Base-by-base conservation (phyloP, 1,140 invertebrate species). In the Thaumatotibia leucotreta region DNA sequence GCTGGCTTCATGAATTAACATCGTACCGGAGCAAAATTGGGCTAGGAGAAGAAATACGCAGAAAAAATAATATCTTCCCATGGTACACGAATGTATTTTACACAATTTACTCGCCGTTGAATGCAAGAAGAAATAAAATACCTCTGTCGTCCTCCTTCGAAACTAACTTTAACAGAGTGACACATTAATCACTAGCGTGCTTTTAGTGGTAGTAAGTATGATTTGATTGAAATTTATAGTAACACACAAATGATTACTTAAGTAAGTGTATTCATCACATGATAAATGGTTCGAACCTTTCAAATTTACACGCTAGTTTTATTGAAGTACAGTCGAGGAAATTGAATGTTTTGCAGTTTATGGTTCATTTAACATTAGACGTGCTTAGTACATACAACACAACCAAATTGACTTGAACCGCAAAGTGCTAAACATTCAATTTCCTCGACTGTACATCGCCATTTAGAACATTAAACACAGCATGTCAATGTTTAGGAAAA, bases 221-320 rank as follows among this genome's bases (percentile, higher is more conserved):
- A 58, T 58, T 31, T 29, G 52, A 58, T 58, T 58, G 52, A 58
- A 58, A 54, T 24, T 54, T 54, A 54, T 58, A 29, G 52, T 27
- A 58, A 58, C 8, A 58, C 52, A 58, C 52, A 58, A 58, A 29
- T 29, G 52, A 58, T 58, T 58, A 10, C 27, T 29, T 58, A 27
- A 14, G 52, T 58, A 45, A 17, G 14, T 4, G 5, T 45, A 17
- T n/a, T n/a, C n/a, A n/a, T 32, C 10, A 32, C 4, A 32, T 32
- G 4, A 32, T 5, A 32, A 10, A 32, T 5, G 31, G 10, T 10
- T 5, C 4, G 4, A n/a, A n/a, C n/a, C n/a, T n/a, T n/a, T n/a
- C n/a, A n/a, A n/a, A n/a, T n/a, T n/a, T n/a, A n/a, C n/a, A n/a
- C n/a, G n/a, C n/a, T n/a, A n/a, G n/a, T n/a, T n/a, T n/a, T n/a